Conservation (phyloP, 1,140 invertebrate species). For the Laupala kohalensis region DNA sequence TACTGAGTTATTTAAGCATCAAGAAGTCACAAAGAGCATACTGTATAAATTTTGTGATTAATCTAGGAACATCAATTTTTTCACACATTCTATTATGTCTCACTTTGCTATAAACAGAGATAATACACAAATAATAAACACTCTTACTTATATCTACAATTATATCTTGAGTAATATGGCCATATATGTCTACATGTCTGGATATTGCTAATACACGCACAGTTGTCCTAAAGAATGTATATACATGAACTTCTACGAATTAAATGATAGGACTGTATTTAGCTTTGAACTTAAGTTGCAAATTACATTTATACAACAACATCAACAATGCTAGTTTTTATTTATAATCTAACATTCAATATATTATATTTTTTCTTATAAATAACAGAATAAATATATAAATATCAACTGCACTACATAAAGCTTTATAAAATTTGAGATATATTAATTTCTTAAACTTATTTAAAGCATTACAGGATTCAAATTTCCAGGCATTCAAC, state of each 20-base stretch:
- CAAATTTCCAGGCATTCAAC: background rate
- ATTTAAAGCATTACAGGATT: background rate
- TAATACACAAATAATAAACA: background rate
- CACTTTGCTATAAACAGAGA: background rate
- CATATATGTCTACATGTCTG: slow-evolving; percentile 1
- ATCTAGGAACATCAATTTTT: too few species aligned
- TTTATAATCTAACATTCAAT: background rate
- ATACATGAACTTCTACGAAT: slow-evolving; percentile 19
- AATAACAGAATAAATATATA: slow-evolving; percentile 29
- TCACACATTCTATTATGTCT: too few species aligned
- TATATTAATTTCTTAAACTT: background rate
- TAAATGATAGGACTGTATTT: slow-evolving; percentile 12
- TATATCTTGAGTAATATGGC: background rate
- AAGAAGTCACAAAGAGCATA: too few species aligned
- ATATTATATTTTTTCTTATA: slow-evolving; percentile 36
- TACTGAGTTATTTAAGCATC: too few species aligned
- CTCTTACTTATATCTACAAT: background rate
- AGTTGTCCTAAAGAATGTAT: slow-evolving; percentile 23
- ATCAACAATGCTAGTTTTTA: background rate
- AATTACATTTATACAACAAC: slow-evolving; percentile 12
- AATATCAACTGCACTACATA: slow-evolving; percentile 21
- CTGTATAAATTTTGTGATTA: too few species aligned
- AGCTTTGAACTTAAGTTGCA: slow-evolving; percentile 7
- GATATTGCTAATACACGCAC: slow-evolving; percentile 34
- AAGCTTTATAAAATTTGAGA: slow-evolving; percentile 15